Conservation (phyloP, 2,113 vertebrate species). For the Ellobius talpinus region DNA sequence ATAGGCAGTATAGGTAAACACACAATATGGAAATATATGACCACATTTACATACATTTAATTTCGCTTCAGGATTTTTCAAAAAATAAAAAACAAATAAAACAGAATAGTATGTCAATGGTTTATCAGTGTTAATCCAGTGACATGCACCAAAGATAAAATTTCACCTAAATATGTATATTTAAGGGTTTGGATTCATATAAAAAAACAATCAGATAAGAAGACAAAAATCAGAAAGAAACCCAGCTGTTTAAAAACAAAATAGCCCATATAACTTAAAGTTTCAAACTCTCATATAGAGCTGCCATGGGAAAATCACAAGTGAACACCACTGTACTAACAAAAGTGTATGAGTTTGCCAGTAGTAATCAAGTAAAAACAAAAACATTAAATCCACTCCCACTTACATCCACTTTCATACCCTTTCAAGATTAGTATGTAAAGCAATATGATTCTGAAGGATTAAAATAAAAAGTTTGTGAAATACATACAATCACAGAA, state of each 20-base stretch:
- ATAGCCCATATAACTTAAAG: background rate
- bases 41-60: background rate
- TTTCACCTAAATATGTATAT: background rate
- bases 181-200: background rate
- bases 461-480: background rate
- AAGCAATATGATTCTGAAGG: background rate
- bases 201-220: background rate
- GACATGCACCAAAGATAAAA: background rate
- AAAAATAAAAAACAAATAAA: background rate
- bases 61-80: background rate
- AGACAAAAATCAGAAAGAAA: background rate
- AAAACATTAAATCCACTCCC: background rate
- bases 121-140: background rate
- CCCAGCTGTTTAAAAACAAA: background rate
- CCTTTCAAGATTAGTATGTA: background rate
- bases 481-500: background rate
- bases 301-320: background rate
- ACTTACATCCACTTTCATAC: background rate
- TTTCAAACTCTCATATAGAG: background rate
- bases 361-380: background rate
- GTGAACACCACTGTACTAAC: background rate
- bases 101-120: background rate
- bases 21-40: rapidly evolving
- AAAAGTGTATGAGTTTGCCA: background rate
- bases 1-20: background rate